Evolutionary conservation across 2,797 vertebrate species (phyloP).

Genomic region (Erithacus rubecula): DNA sequence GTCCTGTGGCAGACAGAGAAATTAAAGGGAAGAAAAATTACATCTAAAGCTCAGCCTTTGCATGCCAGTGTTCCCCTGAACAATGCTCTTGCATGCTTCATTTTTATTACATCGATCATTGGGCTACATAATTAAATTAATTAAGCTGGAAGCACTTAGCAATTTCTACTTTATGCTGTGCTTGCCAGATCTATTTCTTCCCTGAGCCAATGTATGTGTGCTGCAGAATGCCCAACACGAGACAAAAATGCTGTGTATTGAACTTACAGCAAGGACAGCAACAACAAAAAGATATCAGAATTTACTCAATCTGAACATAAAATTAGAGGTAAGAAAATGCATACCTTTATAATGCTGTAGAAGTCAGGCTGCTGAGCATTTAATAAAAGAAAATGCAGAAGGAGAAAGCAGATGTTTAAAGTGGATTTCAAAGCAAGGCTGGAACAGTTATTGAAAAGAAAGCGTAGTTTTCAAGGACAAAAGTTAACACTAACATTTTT

Average conservation of each 20-base stretch:
- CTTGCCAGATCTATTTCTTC: conserved; percentile 8
- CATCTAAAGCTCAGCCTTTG: conserved; percentile 20
- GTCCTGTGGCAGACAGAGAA: conserved; percentile 81
- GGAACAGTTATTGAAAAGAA: conserved; percentile 60
- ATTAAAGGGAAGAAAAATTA: conserved; percentile 40
- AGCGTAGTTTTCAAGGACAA: conserved; percentile 55
- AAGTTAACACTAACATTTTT: conserved; percentile 23
- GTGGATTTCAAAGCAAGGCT: conserved; percentile 65
- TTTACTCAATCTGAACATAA: background rate
- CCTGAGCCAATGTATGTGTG: background rate
- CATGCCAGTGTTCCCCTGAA: background rate
- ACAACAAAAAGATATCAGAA: background rate
- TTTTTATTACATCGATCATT: conserved; percentile 54
- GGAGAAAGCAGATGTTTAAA: conserved; percentile 74
- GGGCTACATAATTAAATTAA: conserved; percentile 66
- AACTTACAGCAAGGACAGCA: background rate
- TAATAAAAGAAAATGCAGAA: conserved; percentile 65
- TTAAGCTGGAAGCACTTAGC: conserved; percentile 46
- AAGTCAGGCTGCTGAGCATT: conserved; percentile 74
- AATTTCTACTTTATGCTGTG: conserved; percentile 23
- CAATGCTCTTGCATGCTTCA: conserved; percentile 27
- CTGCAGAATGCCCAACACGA: background rate
- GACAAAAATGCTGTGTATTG: background rate
- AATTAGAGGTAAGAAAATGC: conserved; percentile 51
- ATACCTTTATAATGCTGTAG: conserved; percentile 75